Conservation (phyloP, 2,888 invertebrate species). For the Piscicola geometra region DNA sequence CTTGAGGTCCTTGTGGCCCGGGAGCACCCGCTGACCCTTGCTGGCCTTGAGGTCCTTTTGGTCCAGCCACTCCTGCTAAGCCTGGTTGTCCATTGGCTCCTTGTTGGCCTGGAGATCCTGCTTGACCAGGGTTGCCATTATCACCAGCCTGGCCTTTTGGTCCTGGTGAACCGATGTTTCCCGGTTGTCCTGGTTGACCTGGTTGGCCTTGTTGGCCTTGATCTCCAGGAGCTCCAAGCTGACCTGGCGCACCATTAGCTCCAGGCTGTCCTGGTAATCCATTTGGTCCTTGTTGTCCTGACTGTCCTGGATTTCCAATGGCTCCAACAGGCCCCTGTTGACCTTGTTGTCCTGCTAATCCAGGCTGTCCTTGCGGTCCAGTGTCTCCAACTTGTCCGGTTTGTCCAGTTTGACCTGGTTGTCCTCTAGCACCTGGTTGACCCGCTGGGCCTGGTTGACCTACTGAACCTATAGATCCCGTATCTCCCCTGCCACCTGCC, state of each 20-base stretch:
- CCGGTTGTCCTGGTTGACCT: slow-evolving; percentile 19
- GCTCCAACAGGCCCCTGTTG: slow-evolving; percentile 8
- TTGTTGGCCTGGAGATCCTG: slow-evolving; percentile 3
- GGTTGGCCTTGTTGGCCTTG: background rate
- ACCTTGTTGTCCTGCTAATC: slow-evolving; percentile 15
- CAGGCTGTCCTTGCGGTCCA: background rate
- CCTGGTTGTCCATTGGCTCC: slow-evolving; percentile 21
- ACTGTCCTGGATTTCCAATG: slow-evolving; percentile 21
- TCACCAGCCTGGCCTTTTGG: background rate
- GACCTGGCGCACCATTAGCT: slow-evolving; percentile 3
- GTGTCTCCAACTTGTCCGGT: slow-evolving; percentile 39
- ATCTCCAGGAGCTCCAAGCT: slow-evolving; percentile 11
- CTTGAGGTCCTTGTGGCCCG: slow-evolving; percentile 31
- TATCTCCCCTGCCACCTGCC: slow-evolving; percentile 40
- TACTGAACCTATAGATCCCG: background rate
- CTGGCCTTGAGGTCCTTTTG: background rate
- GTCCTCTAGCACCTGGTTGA: slow-evolving; percentile 16
- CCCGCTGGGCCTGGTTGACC: slow-evolving; percentile 29
- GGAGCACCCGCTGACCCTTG: slow-evolving; percentile 12
- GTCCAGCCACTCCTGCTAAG: slow-evolving; percentile 27
- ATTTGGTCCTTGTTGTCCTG: background rate
- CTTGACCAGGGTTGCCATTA: slow-evolving; percentile 13
- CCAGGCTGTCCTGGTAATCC: slow-evolving; percentile 32
- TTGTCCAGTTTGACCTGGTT: slow-evolving; percentile 30
- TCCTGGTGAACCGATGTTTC: background rate